A percentile compares a stretch with the other conserved stretches of the same genome.
Evolutionary conservation across 2,113 vertebrate species (phyloP).

Genomic region (Daubentonia madagascariensis): DNA sequence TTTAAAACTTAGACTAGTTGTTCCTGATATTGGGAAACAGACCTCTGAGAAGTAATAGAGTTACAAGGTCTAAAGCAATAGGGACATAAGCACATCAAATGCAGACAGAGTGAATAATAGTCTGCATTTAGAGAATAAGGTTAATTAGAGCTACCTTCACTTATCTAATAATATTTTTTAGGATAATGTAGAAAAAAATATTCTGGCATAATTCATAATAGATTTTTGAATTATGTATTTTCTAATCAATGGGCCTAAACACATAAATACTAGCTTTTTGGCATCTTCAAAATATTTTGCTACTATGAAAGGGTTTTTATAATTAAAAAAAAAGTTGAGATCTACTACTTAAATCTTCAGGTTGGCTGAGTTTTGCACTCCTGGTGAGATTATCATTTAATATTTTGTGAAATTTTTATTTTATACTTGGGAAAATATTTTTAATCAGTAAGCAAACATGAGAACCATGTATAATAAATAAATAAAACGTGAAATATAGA

Average conservation of each 20-base stretch:
- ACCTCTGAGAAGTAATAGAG: background rate
- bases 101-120: background rate
- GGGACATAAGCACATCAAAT: background rate
- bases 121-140: background rate
- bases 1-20: background rate
- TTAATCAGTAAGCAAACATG: background rate
- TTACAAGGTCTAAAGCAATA: background rate
- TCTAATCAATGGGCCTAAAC: background rate
- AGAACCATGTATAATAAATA: background rate
- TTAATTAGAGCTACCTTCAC: background rate
- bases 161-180: background rate
- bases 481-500: background rate
- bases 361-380: background rate
- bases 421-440: background rate
- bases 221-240: background rate
- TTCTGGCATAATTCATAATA: background rate
- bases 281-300: background rate
- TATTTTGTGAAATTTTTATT: background rate
- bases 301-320: background rate
- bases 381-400: background rate
- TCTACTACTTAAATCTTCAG: background rate
- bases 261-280: background rate
- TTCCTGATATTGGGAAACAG: background rate
- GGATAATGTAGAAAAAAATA: constrained; percentile 14
- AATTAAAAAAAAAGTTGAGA: background rate